Base-by-base conservation (phyloP, 2,888 invertebrate species). In the Lutraria lutraria region DNA sequence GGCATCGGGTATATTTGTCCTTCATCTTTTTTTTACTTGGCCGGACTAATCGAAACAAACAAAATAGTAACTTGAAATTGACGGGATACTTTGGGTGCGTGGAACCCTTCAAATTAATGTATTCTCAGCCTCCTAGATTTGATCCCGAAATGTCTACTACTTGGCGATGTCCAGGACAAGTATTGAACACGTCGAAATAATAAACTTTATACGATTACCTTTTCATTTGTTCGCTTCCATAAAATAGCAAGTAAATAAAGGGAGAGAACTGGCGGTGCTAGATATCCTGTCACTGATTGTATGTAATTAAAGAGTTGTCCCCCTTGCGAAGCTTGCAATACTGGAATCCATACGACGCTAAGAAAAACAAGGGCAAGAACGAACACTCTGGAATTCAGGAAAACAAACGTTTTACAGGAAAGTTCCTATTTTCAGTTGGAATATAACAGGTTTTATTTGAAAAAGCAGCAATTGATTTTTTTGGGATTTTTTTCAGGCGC, bases 251-350 rank as follows among this genome's bases (percentile, higher is more conserved):
- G 94, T 2, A 97, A 93, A 93, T 97, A 97, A 54, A 97, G 96
- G 19, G 97, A 97, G 86, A 97, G 97, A n/a, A 97, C 97, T 10
- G 97, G 97, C 0, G 97, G 97, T 0, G 97, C 96, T 34, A 97
- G 94, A 93, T 97, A 97, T 52, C 97, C 96, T 19, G 97, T 97
- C 31, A 97, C 97, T 81, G 97, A 96, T 94, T 97, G 97, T 84
- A 97, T 97, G 95, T 97, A 97, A 93, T 97, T 97, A 93, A 97
- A 97, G 54, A 97, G 96, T 94, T 97, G 97, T 80, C 97, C 96
- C 87, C 97, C 97, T 94, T 97, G 97, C 19, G 97, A 96, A 25
- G 97, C 96, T 92, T 97, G 96, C 31, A 97, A 95, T 31, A 97
- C 96, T 0, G 97, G 97, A 43, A 97, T 97, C 97, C 96, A 96